Evolutionary conservation across 2,797 vertebrate genomes (phyloP).

Genomic region (Florisuga fusca): DNA sequence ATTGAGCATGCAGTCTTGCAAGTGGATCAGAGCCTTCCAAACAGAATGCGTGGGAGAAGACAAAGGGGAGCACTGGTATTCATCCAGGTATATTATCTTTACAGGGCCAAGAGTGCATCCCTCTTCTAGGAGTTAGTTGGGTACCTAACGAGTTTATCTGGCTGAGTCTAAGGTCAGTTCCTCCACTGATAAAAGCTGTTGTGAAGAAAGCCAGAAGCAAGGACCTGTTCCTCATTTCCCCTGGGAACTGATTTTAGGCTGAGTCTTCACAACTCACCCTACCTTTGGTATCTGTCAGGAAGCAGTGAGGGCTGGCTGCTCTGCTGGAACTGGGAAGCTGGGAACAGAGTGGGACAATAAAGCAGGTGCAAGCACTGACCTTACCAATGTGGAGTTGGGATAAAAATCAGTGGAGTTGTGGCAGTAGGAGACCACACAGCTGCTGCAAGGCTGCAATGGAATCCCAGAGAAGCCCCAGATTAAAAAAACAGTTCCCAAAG

Average conservation of each 20-base stretch:
- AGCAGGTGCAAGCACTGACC: background rate
- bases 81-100: background rate
- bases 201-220: slow-evolving; percentile 8
- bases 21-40: background rate
- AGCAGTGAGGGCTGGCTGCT: background rate
- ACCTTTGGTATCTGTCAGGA: background rate
- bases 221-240: background rate
- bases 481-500: background rate
- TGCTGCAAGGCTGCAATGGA: background rate
- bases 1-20: background rate
- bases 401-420: background rate
- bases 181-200: background rate
- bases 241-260: background rate
- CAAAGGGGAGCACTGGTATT: background rate
- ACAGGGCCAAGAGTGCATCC: background rate
- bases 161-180: background rate
- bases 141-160: background rate
- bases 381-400: background rate
- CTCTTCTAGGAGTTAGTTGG: background rate
- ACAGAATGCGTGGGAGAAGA: background rate
- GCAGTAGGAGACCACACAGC: fast-evolving
- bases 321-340: background rate
- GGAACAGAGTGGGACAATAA: background rate
- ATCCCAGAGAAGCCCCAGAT: fast-evolving
- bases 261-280: background rate